phyloP scores from a whole-genome alignment of 1,140 invertebrate genomes.

The Sitobion miscanthi region DNA sequence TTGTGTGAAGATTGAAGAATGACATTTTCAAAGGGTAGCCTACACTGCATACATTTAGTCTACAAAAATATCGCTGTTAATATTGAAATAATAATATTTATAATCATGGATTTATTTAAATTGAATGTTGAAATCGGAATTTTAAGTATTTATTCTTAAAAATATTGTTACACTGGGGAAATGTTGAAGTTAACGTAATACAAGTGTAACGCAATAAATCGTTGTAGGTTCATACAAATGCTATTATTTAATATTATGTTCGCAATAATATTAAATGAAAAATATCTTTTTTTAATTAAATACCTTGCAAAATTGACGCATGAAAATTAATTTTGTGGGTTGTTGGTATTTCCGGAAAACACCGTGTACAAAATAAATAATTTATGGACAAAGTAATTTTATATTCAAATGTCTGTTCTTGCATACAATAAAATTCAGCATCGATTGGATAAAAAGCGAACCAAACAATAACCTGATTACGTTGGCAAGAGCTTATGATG shows the following conservation, averaged over 20 bases:
- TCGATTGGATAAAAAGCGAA: slow-evolving; percentile 10
- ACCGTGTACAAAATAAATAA: not conserved
- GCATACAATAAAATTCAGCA: slow-evolving; percentile 5
- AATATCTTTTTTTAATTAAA: not conserved
- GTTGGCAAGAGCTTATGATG: not conserved
- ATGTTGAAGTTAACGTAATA: not conserved
- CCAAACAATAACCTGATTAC: slow-evolving; percentile 22
- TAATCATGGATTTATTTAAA: not conserved
- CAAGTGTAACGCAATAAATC: not conserved
- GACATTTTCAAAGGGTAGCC: not conserved
- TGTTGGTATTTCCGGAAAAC: not conserved
- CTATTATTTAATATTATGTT: not conserved
- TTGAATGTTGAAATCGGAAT: not conserved
- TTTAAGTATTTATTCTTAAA: not conserved
- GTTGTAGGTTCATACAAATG: not conserved
- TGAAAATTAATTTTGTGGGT: not conserved
- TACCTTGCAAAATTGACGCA: not conserved
- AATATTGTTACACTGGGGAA: not conserved
- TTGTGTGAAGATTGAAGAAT: not conserved
- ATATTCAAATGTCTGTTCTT: slow-evolving; percentile 13
- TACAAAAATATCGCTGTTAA: not conserved
- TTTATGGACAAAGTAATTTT: not conserved
- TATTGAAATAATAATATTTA: not conserved
- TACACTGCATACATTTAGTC: not conserved
- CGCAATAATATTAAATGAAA: not conserved